Conservation (phyloP, 2,113 vertebrate species). For the Uria aalge region DNA sequence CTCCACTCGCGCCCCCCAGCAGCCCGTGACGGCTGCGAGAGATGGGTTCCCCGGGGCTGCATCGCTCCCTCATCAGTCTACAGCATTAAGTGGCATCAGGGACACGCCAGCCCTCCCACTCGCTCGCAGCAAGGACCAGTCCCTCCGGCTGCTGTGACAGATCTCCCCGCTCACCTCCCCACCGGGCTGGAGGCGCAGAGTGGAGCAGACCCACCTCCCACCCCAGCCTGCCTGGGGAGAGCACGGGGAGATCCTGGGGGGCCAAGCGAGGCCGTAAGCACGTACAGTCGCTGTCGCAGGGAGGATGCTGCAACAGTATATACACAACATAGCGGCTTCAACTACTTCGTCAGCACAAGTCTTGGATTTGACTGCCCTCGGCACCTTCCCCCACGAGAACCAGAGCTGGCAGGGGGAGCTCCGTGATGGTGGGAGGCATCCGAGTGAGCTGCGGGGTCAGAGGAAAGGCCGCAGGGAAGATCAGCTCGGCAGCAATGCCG, state of each 20-base stretch:
- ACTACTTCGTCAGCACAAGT: background rate
- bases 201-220: background rate
- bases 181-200: background rate
- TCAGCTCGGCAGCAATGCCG: slow-evolving; percentile 9
- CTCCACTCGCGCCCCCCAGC: background rate
- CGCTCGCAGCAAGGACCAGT: background rate
- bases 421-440: background rate
- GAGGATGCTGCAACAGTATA: background rate
- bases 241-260: background rate
- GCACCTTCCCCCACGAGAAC: background rate
- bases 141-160: background rate
- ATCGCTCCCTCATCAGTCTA: background rate
- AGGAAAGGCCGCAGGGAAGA: slow-evolving; percentile 36
- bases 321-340: background rate
- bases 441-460: background rate
- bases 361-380: background rate
- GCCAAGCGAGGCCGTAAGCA: background rate
- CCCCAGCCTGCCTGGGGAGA: background rate
- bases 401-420: background rate
- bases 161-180: background rate
- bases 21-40: background rate
- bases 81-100: background rate
- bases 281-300: background rate
- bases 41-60: background rate
- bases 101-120: background rate